phyloP scores from a whole-genome alignment of 2,113 vertebrate species.

The Anoplopoma fimbria region DNA sequence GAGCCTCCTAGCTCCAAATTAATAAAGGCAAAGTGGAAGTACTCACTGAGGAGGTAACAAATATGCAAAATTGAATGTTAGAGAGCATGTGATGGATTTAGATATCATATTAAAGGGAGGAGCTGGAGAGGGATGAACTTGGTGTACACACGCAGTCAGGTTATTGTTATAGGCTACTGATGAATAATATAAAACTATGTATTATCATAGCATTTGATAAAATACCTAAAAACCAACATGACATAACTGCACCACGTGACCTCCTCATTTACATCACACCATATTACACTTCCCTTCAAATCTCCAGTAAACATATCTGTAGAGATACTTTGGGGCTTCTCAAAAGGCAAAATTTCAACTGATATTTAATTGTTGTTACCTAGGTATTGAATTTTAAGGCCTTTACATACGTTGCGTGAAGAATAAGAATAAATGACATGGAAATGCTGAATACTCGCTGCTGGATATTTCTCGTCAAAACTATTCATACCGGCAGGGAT shows the following conservation, averaged over 20 bases:
- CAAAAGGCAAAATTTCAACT: background rate
- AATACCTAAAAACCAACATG: conserved; percentile 38
- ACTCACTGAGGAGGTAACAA: conserved; percentile 13
- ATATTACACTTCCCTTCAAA: conserved; percentile 21
- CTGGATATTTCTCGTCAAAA: no score
- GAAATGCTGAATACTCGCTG: no score
- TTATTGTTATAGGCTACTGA: background rate
- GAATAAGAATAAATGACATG: no score
- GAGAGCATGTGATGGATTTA: conserved; percentile 18
- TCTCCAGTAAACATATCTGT: conserved; percentile 4
- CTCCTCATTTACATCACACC: conserved; percentile 19
- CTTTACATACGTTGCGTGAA: no score
- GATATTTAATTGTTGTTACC: background rate
- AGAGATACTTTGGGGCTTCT: background rate
- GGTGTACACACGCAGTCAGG: background rate
- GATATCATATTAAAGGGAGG: background rate
- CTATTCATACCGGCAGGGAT: no score
- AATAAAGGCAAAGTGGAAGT: conserved; percentile 36
- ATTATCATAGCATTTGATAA: background rate
- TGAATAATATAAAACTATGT: background rate
- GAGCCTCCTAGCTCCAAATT: background rate
- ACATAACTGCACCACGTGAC: conserved; percentile 41
- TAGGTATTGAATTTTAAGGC: background rate
- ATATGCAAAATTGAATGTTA: conserved; percentile 23
- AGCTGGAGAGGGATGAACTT: background rate